Evolutionary conservation across 2,888 invertebrate genomes (phyloP).

Genomic region (Callyntrura guangdongensis): DNA sequence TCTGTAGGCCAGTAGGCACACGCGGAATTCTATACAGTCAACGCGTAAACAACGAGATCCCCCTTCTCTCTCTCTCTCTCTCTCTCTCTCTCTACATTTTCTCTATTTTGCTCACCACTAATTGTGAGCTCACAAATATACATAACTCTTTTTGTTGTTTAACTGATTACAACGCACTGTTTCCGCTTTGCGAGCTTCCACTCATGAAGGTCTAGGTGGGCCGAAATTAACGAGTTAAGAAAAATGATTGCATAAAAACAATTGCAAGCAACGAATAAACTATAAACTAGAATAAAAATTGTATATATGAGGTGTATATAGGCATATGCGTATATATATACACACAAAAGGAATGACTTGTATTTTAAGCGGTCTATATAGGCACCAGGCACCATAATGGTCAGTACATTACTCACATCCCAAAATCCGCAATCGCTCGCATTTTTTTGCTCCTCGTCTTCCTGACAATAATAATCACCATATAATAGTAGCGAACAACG

Average conservation of each 20-base stretch:
- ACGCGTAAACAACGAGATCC: neutral
- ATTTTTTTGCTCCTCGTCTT: constrained; percentile 66
- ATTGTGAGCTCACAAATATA: constrained; percentile 54
- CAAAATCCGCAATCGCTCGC: constrained; percentile 14
- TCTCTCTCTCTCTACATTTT: too few relatives aligned
- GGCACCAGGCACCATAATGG: constrained; percentile 12
- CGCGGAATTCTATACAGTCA: neutral
- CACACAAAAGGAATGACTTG: neutral
- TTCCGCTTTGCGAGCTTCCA: constrained; percentile 75
- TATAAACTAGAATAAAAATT: neutral
- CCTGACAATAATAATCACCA: constrained; percentile 67
- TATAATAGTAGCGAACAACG: constrained; percentile 6
- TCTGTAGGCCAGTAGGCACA: neutral
- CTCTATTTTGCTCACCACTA: constrained; percentile 7
- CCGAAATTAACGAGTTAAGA: constrained; percentile 69
- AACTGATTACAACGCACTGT: constrained; percentile 64
- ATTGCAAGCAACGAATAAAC: too few relatives aligned
- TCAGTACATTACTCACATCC: constrained; percentile 18
- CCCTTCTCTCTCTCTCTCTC: too few relatives aligned
- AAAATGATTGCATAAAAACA: constrained; percentile 72
- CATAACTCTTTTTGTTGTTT: constrained; percentile 72
- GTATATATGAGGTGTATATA: constrained; percentile 23
- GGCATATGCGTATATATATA: neutral
- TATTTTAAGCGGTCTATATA: too few relatives aligned
- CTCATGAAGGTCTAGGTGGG: constrained; percentile 80